Base-by-base conservation (phyloP, 2,113 vertebrate species). In the Limnothrissa miodon region DNA sequence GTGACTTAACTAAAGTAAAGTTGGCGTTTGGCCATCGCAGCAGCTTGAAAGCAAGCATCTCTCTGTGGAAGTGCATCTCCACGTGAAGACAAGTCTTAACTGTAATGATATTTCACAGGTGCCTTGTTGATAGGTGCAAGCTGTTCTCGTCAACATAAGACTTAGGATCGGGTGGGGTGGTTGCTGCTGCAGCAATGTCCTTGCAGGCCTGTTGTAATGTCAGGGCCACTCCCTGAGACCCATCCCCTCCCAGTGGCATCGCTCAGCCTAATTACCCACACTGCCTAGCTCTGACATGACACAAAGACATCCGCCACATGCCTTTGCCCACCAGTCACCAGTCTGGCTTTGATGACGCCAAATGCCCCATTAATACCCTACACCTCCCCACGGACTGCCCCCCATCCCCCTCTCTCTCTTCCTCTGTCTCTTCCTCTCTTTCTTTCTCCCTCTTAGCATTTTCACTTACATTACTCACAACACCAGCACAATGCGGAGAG, bases 101-200 rank as follows among this genome's bases (percentile, higher is more conserved):
- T 25, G 23, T 29, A 25, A 11, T 6, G 59, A 66, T 13, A 74
- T 33, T 36, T 74, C 13, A 74, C 13, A 17, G 66, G 36, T 17
- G 25, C 66, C 25, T 74, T 29, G 66, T 36, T 74, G 66, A 33
- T 66, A 66, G 59, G 59, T 66, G 29, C 59, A 66, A 66, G 59
- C 59, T 66, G 59, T 66, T 66, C 25, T 33, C 59, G 13, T 66
- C 59, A 66, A 66, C 59, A 33, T 15, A 15, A 59, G n/a, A n/a
- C 6, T 21, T 23, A 21, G 21, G n/a, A 25, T 10, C 1, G 59
- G 0, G 9, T 25, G 59, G 3, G 59, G 59, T 25, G 6, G 25
- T 19, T 17, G 7, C 7, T 0, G 9, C 13, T 56, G 51, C 51
- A 6, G 21, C 19, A 33, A 36, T 74, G 66, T 74, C 66, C 66